Base-by-base conservation (phyloP, 64 coral and sea anemone species). In the Stichodactyla mertensii region DNA sequence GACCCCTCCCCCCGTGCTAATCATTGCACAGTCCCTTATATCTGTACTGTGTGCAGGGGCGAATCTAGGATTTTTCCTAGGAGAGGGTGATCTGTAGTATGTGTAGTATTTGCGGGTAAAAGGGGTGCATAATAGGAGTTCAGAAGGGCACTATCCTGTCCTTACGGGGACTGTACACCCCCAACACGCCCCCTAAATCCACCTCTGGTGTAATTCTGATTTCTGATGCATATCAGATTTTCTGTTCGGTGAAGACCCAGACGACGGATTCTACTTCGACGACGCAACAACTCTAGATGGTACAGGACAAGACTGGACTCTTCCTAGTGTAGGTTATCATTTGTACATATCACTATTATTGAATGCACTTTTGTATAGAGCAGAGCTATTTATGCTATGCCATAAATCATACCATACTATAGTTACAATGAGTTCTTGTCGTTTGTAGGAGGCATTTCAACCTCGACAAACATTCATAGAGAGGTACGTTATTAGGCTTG, bases 391-490 rank as follows among this genome's bases (percentile, higher is more conserved):
- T 45, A 66, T 66, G 18, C 22, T 57, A 20, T 86, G 0, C 55
- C 61, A 6, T 66, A 66, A 66, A 18, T 10, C 62, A 66, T 6
- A 66, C 6, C 16, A 19, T 4, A 66, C 0, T 24, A 24, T 71
- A 71, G 7, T 71, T 24, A 26, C 19, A 71, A 5, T 71, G 23
- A 16, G 6, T 31, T 74, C 10, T 27, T 8, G 83, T 20, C 67
- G 52, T 82, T 79, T 77, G 8, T 24, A 94, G 92, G 92, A 94
- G 77, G 92, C 92, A 10, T 94, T 94, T 77, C 64, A 94, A 66
- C 92, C 92, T 19, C 59, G 92, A 22, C 88, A 86, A 85, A 74
- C 70, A 16, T 61, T 94, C 10, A 77, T 87, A 64, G 92, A 94
- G 26, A 94, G 92, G 92, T 94, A 88, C 67, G 51, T 23, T 13